Evolutionary conservation across 2,888 invertebrate genomes (phyloP), one percentile per base, ranked within the genome.

Genomic region (Belgica antarctica): DNA sequence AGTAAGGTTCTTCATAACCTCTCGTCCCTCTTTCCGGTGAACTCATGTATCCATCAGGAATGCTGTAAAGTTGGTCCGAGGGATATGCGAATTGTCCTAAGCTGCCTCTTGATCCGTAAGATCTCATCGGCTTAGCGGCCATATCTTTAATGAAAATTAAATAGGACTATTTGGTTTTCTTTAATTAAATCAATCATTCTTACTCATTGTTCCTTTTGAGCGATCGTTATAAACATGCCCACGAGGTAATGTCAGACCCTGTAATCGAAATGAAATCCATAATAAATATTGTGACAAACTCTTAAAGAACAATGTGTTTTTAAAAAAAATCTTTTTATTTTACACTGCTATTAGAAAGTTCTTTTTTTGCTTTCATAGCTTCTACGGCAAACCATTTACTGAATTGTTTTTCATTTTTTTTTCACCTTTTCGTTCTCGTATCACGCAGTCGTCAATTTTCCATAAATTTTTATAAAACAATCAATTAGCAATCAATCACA

Each of bases 1-100:
- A 93, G 80, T 92, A 93, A 0, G 92, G 92, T 76, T 94, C 94
- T 77, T 93, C 93, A 75, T 92, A 93, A 12, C 88, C 86, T 24
- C 90, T 83, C 2, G 87, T 85, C 59, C 86, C 85, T 72, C 92
- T 84, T 77, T 93, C 93, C 0, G 94, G 93, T 1, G 93, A 93
- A 69, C 92, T 92, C 86, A 92, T 90, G 78, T 93, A 93, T 5
- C 92, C 92, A 77, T 88, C 88, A 78, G 81, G 81, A 76, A 81
- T 78, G 77, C 79, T 81, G 78, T 81, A 81, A 74, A 81, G 80
- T 76, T 81, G 81, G 77, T 81, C 81, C 76, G 78, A 77, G 75
- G 78, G 75, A 78, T 79, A 80, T 75, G 79, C 77, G 76, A 78
- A 79, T 75, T 77, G 77, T 74, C 78, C 79, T 79, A 79, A 78